phyloP scores from a whole-genome alignment of 53 echinoderm and acorn worm genomes.

The Astropecten irregularis region DNA sequence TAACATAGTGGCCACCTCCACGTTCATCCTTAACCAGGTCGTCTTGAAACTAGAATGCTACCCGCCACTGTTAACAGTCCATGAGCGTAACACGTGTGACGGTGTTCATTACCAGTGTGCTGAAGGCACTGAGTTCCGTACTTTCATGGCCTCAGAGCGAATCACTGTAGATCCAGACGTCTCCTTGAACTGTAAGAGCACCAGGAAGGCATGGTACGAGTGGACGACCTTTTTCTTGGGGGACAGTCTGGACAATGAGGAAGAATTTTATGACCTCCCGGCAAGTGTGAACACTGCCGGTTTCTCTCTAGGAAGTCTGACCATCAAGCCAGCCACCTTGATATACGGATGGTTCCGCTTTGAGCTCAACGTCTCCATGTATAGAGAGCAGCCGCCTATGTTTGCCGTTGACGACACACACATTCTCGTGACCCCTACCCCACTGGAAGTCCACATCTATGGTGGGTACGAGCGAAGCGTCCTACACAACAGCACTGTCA shows the following conservation, averaged over 20 bases:
- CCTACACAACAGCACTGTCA: conserved; percentile 34
- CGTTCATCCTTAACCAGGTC: not conserved
- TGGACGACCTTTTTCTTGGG: conserved; percentile 30
- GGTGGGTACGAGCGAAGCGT: conserved; percentile 64
- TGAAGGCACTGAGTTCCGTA: not conserved
- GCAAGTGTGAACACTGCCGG: not conserved
- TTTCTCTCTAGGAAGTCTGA: conserved; percentile 49
- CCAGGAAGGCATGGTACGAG: conserved; percentile 40
- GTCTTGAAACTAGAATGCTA: conserved; percentile 61
- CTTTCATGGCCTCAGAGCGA: conserved; percentile 30
- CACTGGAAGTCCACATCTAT: conserved; percentile 57
- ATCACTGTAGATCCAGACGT: conserved; percentile 29
- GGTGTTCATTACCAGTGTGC: not conserved
- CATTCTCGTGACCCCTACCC: conserved; percentile 52
- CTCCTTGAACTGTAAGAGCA: conserved; percentile 51
- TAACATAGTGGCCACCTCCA: conserved; percentile 36
- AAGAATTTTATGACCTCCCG: conserved; percentile 7
- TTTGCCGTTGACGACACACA: conserved; percentile 25
- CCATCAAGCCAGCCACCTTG: conserved; percentile 52
- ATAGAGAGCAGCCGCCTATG: conserved; percentile 41
- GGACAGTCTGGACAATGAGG: not conserved
- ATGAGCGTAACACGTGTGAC: conserved; percentile 36
- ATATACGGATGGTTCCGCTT: conserved; percentile 62
- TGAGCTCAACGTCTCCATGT: conserved; percentile 83
- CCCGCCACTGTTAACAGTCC: conserved; percentile 34